Conservation (phyloP, 2,113 vertebrate species). For the Sminthopsis crassicaudata region DNA sequence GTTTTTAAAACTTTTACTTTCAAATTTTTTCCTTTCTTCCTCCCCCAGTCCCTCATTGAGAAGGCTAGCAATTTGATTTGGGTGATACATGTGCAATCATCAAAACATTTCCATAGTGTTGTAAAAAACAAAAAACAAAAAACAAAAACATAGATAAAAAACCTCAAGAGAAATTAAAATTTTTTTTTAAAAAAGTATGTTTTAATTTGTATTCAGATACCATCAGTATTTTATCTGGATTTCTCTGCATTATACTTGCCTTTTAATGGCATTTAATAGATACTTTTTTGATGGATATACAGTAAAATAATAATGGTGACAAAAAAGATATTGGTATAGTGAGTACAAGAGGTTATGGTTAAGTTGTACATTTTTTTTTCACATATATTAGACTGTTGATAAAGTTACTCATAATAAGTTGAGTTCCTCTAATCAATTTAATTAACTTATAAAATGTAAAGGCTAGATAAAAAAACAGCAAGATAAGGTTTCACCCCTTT, state of each 20-base stretch:
- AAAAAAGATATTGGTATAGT: not conserved
- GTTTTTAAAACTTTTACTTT: no score
- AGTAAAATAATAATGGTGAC: not conserved
- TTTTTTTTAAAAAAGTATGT: no score
- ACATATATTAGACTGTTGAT: not conserved
- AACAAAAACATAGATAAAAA: no score
- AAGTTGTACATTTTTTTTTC: not conserved
- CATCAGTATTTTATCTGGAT: no score
- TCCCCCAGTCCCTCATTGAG: no score
- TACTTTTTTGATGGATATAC: not conserved
- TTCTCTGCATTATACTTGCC: not conserved
- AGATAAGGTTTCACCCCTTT: not conserved
- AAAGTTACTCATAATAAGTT: not conserved
- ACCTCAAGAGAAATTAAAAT: no score
- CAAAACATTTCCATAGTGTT: no score
- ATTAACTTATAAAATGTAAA: not conserved
- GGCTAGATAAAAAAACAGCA: not conserved
- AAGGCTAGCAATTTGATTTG: no score
- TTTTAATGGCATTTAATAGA: not conserved
- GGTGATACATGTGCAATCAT: no score
- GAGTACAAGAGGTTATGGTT: not conserved
- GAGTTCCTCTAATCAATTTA: not conserved
- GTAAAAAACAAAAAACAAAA: no score
- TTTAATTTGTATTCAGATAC: no score
- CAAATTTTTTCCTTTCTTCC: no score